Conservation (phyloP, 2,888 invertebrate species). For the Campoplex nolae region DNA sequence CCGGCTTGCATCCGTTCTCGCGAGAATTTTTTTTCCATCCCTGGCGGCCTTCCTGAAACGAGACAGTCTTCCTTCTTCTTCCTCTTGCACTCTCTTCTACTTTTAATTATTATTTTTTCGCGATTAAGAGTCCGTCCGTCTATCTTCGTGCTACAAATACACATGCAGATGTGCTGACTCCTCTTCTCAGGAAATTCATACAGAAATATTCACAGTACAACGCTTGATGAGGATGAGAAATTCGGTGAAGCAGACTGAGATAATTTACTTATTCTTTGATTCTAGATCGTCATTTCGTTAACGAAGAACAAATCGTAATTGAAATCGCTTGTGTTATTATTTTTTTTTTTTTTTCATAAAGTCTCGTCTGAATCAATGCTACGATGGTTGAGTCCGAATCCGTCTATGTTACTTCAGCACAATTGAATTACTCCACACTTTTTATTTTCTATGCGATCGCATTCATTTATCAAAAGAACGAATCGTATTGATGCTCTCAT, state of each 20-base stretch:
- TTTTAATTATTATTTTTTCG: slow-evolving; percentile 82
- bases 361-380: background rate
- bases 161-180: slow-evolving; percentile 1
- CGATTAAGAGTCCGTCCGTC: slow-evolving; percentile 77
- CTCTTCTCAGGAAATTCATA: background rate
- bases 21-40: slow-evolving; percentile 50
- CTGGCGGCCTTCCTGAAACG: slow-evolving; percentile 48
- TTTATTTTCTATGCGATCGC: background rate
- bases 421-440: background rate
- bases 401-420: background rate
- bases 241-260: background rate
- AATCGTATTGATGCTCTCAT: background rate
- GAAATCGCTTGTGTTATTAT: background rate
- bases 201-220: background rate
- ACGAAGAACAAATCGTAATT: background rate
- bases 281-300: background rate
- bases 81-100: slow-evolving; percentile 64
- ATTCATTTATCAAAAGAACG: background rate
- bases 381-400: background rate
- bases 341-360: background rate
- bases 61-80: slow-evolving; percentile 46
- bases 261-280: background rate
- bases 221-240: background rate
- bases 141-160: slow-evolving; percentile 35
- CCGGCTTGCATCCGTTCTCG: slow-evolving; percentile 81